Percentiles rank a stretch among this genome's conserved stretches.
phyloP scores from a whole-genome alignment of 2,113 vertebrate species.

The Platycercus adscitus region DNA sequence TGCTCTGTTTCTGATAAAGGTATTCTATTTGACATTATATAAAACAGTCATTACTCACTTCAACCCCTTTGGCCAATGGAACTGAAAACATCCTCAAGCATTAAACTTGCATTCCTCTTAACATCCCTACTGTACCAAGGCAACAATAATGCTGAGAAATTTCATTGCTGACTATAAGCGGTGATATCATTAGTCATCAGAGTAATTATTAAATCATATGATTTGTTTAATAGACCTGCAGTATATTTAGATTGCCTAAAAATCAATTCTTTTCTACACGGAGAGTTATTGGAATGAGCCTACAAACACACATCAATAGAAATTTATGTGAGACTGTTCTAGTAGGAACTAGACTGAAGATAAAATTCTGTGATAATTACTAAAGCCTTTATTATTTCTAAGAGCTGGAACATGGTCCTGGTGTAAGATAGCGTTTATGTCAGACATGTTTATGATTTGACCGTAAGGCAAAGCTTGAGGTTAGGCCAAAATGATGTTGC shows the following conservation, averaged over 20 bases:
- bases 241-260: not conserved
- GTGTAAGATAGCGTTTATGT: not conserved
- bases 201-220: not conserved
- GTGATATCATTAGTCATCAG: not conserved
- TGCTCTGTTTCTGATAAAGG: not conserved
- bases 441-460: not conserved
- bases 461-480: not conserved
- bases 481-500: not conserved
- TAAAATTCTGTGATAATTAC: not conserved
- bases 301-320: not conserved
- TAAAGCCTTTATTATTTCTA: not conserved
- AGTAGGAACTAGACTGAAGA: not conserved
- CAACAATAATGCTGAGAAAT: not conserved
- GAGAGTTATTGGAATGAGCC: not conserved
- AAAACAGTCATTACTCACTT: not conserved
- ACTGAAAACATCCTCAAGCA: not conserved
- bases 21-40: not conserved
- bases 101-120: not conserved
- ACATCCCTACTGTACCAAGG: not conserved
- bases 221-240: not conserved
- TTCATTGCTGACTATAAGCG: not conserved
- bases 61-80: not conserved
- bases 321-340: not conserved
- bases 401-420: not conserved
- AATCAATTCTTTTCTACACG: not conserved